phyloP scores from a whole-genome alignment of 1,140 invertebrate genomes.

The Sitodiplosis mosellana region DNA sequence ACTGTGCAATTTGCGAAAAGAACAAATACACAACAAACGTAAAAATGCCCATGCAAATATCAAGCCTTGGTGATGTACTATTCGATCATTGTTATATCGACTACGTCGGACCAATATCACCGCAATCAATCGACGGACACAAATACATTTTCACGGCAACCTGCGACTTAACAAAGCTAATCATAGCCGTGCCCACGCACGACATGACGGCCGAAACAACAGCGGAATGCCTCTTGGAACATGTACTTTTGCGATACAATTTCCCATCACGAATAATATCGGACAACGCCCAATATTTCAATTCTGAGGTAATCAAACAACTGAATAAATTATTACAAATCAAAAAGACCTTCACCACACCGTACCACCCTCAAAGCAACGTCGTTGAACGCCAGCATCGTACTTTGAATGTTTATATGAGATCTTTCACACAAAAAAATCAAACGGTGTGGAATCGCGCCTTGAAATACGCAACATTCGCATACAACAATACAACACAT shows the following conservation, averaged over 20 bases:
- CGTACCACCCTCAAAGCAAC: not conserved
- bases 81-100: not conserved
- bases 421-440: not conserved
- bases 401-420: not conserved
- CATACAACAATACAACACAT: not conserved
- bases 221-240: not conserved
- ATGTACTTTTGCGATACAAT: not conserved
- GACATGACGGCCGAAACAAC: not conserved
- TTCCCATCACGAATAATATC: not conserved
- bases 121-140: not conserved
- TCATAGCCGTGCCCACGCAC: not conserved
- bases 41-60: slow-evolving; percentile 9
- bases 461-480: not conserved
- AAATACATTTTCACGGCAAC: not conserved
- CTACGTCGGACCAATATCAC: not conserved
- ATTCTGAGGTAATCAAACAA: not conserved
- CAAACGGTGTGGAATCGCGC: not conserved
- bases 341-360: not conserved
- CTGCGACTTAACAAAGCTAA: not conserved
- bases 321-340: not conserved
- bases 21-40: slow-evolving; percentile 7
- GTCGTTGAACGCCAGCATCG: not conserved
- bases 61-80: not conserved
- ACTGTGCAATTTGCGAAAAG: slow-evolving; percentile 9
- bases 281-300: not conserved